Percentiles rank a stretch among this genome's conserved stretches.
These are phyloP conservation scores for Acanthisitta chloris DNA, from an alignment of 2,113 vertebrate species.

Conservation along the genomic window DNA sequence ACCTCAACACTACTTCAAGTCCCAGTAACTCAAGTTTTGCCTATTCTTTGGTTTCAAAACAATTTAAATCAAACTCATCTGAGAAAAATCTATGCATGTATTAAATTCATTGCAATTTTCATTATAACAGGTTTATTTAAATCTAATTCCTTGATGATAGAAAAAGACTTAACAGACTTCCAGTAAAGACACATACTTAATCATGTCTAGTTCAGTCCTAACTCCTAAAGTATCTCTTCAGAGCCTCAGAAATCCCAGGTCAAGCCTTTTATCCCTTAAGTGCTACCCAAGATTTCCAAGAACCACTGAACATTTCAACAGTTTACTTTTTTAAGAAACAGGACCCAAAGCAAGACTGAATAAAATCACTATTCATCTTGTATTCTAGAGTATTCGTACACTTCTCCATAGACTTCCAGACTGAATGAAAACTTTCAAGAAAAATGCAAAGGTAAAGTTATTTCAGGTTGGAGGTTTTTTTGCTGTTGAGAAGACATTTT, in stretches of 20 bases:
- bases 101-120: background rate
- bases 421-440: background rate
- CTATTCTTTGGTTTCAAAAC: background rate
- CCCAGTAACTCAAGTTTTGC: background rate
- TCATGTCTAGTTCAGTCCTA: background rate
- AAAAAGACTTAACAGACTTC: background rate
- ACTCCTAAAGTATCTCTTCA: background rate
- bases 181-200: background rate
- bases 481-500: background rate
- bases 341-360: background rate
- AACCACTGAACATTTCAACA: background rate
- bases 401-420: background rate
- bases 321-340: background rate
- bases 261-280: background rate
- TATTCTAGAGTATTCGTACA: background rate
- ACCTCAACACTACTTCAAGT: background rate
- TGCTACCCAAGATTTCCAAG: background rate
- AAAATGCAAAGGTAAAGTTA: background rate
- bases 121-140: background rate
- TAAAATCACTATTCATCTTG: background rate
- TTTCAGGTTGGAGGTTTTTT: background rate
- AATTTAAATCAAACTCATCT: background rate
- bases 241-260: background rate
- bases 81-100: background rate
- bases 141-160: background rate